These are phyloP conservation scores for Ailurus styani DNA, from an alignment of 2,113 vertebrate species.

Conservation along the genomic window DNA sequence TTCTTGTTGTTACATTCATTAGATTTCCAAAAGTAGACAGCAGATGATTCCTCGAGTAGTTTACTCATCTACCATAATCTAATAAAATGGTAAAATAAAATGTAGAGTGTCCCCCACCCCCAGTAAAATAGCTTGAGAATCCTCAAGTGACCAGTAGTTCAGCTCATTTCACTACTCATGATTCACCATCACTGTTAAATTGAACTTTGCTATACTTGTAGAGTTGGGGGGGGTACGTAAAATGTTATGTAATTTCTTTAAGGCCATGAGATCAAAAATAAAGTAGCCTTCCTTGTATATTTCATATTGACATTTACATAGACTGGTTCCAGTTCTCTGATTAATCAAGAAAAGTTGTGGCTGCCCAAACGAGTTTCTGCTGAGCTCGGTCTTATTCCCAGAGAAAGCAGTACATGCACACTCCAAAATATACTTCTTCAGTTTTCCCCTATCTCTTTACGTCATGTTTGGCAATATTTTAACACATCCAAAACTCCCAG, in stretches of 20 bases:
- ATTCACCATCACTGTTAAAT: neutral
- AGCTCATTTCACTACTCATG: neutral
- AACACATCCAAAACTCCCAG: neutral
- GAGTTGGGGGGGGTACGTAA: neutral
- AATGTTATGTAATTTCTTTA: neutral
- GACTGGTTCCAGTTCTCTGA: neutral
- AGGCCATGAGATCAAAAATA: constrained; percentile 45
- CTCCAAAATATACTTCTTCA: neutral
- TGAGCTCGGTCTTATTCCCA: neutral
- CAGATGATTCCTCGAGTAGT: neutral
- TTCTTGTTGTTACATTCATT: neutral
- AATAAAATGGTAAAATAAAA: constrained; percentile 32
- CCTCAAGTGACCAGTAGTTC: neutral
- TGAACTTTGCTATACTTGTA: neutral
- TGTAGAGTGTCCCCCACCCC: neutral
- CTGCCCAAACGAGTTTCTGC: neutral
- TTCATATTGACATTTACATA: constrained; percentile 32
- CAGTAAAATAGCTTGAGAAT: neutral
- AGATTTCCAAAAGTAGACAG: neutral
- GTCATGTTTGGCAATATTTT: neutral
- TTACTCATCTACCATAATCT: neutral
- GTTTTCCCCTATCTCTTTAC: neutral
- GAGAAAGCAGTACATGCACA: neutral
- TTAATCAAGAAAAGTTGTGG: constrained; percentile 44
- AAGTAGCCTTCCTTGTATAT: constrained; percentile 32